Conservation (phyloP, 2,888 invertebrate genomes). For the Trissoscelio sp. region DNA sequence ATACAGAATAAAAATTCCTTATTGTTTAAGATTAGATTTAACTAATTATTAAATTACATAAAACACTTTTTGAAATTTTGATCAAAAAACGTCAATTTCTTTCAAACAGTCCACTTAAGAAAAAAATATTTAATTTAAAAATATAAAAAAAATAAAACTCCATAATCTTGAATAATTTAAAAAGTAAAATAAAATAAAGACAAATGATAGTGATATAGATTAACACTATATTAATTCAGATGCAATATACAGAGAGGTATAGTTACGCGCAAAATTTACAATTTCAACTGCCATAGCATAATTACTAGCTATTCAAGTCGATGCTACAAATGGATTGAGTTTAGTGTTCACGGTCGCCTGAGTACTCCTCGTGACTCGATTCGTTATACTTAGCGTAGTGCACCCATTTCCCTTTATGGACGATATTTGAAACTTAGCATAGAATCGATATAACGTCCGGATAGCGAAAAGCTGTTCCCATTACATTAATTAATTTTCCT, state of each 20-base stretch:
- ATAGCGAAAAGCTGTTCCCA: slow-evolving; percentile 52
- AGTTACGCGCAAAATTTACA: slow-evolving; percentile 53
- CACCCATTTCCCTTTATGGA: slow-evolving; percentile 63
- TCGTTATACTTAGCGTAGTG: slow-evolving; percentile 65
- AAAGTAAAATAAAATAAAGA: not conserved
- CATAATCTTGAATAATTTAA: too few relatives aligned
- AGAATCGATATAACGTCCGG: slow-evolving; percentile 55
- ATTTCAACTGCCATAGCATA: slow-evolving; percentile 53
- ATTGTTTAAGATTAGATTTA: too few relatives aligned
- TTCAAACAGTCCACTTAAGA: too few relatives aligned
- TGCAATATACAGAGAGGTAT: slow-evolving; percentile 34
- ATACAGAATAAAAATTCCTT: too few relatives aligned
- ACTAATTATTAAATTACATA: too few relatives aligned
- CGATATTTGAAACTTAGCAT: slow-evolving; percentile 56
- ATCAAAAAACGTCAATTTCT: too few relatives aligned
- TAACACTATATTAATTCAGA: slow-evolving; percentile 17
- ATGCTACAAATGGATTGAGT: slow-evolving; percentile 69
- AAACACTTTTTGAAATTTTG: too few relatives aligned
- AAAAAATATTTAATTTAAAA: too few relatives aligned
- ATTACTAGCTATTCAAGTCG: slow-evolving; percentile 67
- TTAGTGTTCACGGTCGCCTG: slow-evolving; percentile 68
- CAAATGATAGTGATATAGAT: not conserved
- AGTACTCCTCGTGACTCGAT: slow-evolving; percentile 62
- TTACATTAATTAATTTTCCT: slow-evolving; percentile 60
- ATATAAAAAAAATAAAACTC: too few relatives aligned